Evolutionary conservation across 2,797 vertebrate genomes (phyloP).

Genomic region (Anableps anableps): DNA sequence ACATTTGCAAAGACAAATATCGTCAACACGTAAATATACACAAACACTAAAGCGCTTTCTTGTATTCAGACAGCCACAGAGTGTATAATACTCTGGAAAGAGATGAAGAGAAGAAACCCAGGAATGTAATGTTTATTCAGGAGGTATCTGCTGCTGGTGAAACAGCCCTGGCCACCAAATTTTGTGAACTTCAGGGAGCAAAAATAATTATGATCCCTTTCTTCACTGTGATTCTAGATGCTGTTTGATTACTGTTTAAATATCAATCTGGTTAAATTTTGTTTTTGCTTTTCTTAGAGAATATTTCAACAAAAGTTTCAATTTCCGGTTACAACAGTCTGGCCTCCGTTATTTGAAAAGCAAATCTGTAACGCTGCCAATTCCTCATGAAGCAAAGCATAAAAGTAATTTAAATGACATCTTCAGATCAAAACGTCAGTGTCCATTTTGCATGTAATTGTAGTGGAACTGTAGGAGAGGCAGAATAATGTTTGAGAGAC

Average conservation of each 20-base stretch:
- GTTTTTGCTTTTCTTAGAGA: not conserved
- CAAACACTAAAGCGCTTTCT: not conserved
- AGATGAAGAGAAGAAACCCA: not conserved
- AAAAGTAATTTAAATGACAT: not conserved
- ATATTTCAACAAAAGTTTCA: not conserved
- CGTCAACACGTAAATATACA: not conserved
- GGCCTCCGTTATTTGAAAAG: not conserved
- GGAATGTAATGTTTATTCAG: not conserved
- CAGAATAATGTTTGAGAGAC: not conserved
- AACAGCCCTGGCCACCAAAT: not conserved
- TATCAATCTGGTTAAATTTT: not conserved
- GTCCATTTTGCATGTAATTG: not conserved
- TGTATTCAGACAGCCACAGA: slow-evolving; percentile 1
- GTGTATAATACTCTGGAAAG: not conserved
- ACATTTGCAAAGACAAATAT: slow-evolving; percentile 10
- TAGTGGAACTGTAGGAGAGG: not conserved
- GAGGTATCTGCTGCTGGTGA: not conserved
- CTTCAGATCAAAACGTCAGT: not conserved
- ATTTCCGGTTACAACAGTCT: not conserved
- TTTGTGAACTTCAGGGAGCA: not conserved
- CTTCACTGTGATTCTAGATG: not conserved
- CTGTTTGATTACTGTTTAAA: not conserved
- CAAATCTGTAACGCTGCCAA: not conserved
- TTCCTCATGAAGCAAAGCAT: not conserved
- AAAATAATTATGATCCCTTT: not conserved